Percentiles rank a stretch among this genome's conserved stretches.
These are phyloP conservation scores for Heliopora coerulea DNA, from an alignment of 92 coral and sea anemone genomes.

Conservation along the genomic window DNA sequence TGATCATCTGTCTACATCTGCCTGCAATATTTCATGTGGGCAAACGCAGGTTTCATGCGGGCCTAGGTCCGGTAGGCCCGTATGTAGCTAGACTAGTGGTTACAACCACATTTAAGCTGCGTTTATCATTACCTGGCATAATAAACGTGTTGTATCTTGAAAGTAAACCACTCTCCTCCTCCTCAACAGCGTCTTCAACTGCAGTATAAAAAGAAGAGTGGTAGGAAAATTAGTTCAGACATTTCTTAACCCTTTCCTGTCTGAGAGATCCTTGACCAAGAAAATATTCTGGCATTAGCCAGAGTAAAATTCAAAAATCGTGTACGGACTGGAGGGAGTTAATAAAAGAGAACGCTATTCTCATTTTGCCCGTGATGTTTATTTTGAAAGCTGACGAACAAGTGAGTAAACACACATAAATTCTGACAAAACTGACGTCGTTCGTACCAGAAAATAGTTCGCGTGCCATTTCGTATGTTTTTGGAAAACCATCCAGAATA, in stretches of 20 bases:
- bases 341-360: no score
- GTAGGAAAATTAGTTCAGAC: no score
- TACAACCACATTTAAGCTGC: neutral
- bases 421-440: neutral
- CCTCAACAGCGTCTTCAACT: slow-evolving; percentile 87
- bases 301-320: no score
- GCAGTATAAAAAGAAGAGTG: neutral
- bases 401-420: no score
- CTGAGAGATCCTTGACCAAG: neutral
- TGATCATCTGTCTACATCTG: no score
- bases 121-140: slow-evolving; percentile 94
- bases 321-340: no score
- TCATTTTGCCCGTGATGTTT: no score
- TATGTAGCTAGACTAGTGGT: neutral
- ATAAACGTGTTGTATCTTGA: slow-evolving; percentile 76
- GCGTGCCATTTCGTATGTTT: slow-evolving; percentile 91
- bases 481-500: slow-evolving; percentile 92
- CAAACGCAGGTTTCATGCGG: no score
- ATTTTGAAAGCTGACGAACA: no score
- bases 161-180: slow-evolving; percentile 81
- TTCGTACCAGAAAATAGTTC: slow-evolving; percentile 85
- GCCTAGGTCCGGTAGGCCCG: no score
- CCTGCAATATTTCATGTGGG: no score
- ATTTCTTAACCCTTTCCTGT: neutral
- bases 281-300: slow-evolving; percentile 3